Evolutionary conservation across 2,113 vertebrate genomes (phyloP).

Genomic region (Thunnus thynnus): DNA sequence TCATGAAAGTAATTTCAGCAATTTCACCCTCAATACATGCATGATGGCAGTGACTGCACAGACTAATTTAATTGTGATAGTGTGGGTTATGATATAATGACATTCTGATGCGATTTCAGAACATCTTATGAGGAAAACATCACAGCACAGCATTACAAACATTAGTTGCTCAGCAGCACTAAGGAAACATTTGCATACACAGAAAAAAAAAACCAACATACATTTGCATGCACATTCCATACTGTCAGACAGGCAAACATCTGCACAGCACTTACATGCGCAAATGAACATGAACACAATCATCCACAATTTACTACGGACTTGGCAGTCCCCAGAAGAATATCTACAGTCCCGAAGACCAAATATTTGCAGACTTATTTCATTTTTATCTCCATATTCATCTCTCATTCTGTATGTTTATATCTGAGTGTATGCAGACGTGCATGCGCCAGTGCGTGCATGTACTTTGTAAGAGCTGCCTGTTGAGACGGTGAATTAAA

Average conservation of each 20-base stretch:
- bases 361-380: constrained; percentile 71
- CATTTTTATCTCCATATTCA: constrained; percentile 69
- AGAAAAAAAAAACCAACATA: constrained; percentile 7
- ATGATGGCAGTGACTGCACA: not conserved
- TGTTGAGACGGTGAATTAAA: constrained; percentile 84
- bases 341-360: constrained; percentile 42
- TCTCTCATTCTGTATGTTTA: constrained; percentile 65
- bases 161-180: not conserved
- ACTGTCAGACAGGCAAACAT: constrained; percentile 44
- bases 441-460: constrained; percentile 61
- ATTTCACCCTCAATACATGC: not conserved
- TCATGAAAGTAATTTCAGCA: not conserved
- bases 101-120: not conserved
- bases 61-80: not conserved
- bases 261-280: constrained; percentile 53
- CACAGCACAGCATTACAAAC: constrained; percentile 2
- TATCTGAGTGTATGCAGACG: constrained; percentile 51
- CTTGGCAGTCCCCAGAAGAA: constrained; percentile 51
- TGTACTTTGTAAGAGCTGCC: constrained; percentile 76
- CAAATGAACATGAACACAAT: constrained; percentile 58
- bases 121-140: not conserved
- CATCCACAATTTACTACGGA: constrained; percentile 47
- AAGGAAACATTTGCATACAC: constrained; percentile 35
- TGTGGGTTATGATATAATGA: not conserved
- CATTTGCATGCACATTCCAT: constrained; percentile 51